Conservation (phyloP, 1,140 invertebrate genomes). For the Heliconius congener region DNA sequence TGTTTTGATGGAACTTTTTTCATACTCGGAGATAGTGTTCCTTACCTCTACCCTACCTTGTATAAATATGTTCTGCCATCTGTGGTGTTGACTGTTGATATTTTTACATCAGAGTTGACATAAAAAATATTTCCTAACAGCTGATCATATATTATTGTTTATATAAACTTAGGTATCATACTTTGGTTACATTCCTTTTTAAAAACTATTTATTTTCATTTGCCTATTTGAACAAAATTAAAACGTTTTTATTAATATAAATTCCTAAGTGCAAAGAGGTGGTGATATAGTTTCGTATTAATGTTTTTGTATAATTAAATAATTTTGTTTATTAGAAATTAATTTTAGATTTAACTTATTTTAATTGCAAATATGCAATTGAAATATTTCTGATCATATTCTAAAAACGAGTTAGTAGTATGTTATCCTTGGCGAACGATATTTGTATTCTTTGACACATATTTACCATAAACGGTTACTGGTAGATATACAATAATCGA, state of each 20-base stretch:
- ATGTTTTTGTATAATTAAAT: neutral
- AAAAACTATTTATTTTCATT: neutral
- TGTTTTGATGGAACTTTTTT: no score
- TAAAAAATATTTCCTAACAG: constrained; percentile 8
- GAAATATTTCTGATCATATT: neutral
- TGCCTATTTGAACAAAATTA: neutral
- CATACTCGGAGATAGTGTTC: no score
- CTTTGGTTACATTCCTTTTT: neutral
- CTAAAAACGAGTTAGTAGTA: neutral
- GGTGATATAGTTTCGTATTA: neutral
- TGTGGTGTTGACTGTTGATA: constrained; percentile 6
- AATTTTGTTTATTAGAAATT: no score
- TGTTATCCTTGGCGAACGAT: constrained; percentile 39
- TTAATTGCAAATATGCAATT: neutral
- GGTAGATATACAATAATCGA: constrained; percentile 20
- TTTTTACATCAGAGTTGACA: constrained; percentile 4
- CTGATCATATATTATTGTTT: constrained; percentile 9
- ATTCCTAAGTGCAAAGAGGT: neutral
- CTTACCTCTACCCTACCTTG: no score
- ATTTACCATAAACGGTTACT: constrained; percentile 43
- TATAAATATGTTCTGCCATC: neutral
- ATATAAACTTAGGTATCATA: constrained; percentile 2
- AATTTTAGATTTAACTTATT: neutral
- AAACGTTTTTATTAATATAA: neutral
- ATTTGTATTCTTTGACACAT: constrained; percentile 23